Base-by-base conservation (phyloP, 2,113 vertebrate species). In the Sylvietta virens region DNA sequence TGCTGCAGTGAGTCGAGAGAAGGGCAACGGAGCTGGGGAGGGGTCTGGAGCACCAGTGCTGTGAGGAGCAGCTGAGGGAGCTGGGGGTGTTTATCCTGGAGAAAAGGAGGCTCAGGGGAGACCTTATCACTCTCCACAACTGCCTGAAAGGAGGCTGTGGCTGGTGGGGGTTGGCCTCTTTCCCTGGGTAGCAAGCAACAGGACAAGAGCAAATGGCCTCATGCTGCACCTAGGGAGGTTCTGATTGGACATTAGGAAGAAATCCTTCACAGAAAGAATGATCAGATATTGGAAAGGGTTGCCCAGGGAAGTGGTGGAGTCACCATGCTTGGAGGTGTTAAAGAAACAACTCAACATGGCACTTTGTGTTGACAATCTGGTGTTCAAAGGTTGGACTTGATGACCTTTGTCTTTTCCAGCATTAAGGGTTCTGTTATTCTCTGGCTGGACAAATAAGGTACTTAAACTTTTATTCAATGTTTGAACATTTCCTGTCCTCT, bases 111-210 rank as follows among this genome's bases (percentile, higher is more conserved):
- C 3, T 81, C 44, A 16, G 15, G 10, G 1, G 8, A 0, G 22
- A 57, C 8, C 37, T 65, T 11, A 10, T 24, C 12, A 16, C 10
- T 44, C 31, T 2, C 37, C 2, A 16, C 10, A 37, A 1, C 11
- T 20, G 19, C n/a, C 11, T 31, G 31, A 42, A 35, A 35, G 18
- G 27, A 50, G 4, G 4, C 0, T 42, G 31, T 44, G 1, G 5
- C 17, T 26, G 31, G 6, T 21, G 17, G 21, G 9, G 8, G 2
- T 31, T 2, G 0, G 9, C 4, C 13, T 31, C 24, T 85, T n/a
- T 10, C 39, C n/a, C 40, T 10, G 16, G 23, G 15, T 33, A n/a
- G 10, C 5, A 19, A n/a, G 23, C 9, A 13, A 47, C 15, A 74
- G 20, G 26, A 76, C 26, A 48, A 66, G 35, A 86, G 7, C 2